phyloP scores from a whole-genome alignment of 2,113 vertebrate genomes.

The Aegithalos caudatus region DNA sequence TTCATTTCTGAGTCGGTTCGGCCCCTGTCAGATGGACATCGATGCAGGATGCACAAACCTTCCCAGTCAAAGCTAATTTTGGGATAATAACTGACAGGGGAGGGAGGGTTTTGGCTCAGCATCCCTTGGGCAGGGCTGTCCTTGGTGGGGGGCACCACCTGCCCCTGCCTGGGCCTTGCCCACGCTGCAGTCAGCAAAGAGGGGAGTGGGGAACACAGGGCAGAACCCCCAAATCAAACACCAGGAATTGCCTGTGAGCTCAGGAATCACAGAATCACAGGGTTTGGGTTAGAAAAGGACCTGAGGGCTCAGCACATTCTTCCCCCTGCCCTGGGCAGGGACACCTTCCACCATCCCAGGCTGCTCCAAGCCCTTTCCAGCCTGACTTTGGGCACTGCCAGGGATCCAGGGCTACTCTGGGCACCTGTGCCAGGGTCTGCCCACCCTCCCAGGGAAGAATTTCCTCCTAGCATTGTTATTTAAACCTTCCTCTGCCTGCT shows the following conservation, averaged over 20 bases:
- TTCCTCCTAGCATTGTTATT: background rate
- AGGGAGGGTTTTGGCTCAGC: background rate
- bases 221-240: background rate
- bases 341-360: background rate
- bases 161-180: background rate
- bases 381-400: background rate
- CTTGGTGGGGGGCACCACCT: background rate
- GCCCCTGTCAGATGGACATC: constrained; percentile 21
- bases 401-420: background rate
- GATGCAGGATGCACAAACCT: background rate
- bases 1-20: constrained; percentile 2
- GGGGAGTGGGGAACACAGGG: background rate
- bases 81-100: background rate
- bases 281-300: background rate
- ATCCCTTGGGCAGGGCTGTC: background rate
- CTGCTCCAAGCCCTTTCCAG: accelerated
- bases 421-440: background rate
- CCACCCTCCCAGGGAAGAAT: background rate
- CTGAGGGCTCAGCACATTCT: accelerated
- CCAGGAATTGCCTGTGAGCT: background rate
- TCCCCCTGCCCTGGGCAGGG: background rate
- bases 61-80: background rate
- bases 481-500: background rate
- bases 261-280: background rate
- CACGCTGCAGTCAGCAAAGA: background rate